These are phyloP conservation scores for Nemapogon koenigi DNA, from an alignment of 2,888 invertebrate species.

Conservation along the genomic window DNA sequence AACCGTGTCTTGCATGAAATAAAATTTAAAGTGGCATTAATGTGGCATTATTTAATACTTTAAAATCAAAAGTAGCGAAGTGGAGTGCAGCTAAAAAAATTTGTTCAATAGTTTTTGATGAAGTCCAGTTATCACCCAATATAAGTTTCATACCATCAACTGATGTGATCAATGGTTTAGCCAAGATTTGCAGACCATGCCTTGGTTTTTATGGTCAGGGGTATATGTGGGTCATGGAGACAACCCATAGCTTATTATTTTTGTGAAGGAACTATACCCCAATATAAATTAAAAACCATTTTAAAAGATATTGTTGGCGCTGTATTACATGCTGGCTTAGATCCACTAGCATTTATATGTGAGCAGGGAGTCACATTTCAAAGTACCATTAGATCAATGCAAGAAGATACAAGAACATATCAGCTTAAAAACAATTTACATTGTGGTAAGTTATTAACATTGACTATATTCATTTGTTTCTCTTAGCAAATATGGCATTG, in stretches of 20 bases:
- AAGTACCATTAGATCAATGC: background rate
- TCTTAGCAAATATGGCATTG: too few relatives aligned
- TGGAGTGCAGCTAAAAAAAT: constrained; percentile 14
- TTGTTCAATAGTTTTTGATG: constrained; percentile 19
- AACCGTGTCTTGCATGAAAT: background rate
- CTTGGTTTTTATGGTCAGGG: constrained; percentile 19
- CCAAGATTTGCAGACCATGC: constrained; percentile 17
- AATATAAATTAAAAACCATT: background rate
- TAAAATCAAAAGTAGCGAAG: constrained; percentile 8
- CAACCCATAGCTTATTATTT: constrained; percentile 19
- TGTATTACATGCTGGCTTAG: background rate
- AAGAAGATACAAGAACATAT: background rate
- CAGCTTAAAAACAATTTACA: background rate
- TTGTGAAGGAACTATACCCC: constrained; percentile 18
- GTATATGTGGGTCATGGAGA: constrained; percentile 16
- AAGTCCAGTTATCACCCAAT: constrained; percentile 16
- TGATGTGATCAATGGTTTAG: constrained; percentile 17
- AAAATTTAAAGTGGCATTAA: background rate
- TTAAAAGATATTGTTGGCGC: background rate
- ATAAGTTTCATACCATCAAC: constrained; percentile 14
- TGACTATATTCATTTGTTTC: too few relatives aligned
- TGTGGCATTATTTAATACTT: background rate
- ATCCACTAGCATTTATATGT: constrained; percentile 1
- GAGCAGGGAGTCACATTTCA: constrained; percentile 2
- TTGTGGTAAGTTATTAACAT: constrained; percentile 11